A percentile compares a stretch with the other conserved stretches of the same genome.
These are phyloP conservation scores for Pitangus sulphuratus DNA, from an alignment of 2,797 vertebrate species.

Conservation along the genomic window DNA sequence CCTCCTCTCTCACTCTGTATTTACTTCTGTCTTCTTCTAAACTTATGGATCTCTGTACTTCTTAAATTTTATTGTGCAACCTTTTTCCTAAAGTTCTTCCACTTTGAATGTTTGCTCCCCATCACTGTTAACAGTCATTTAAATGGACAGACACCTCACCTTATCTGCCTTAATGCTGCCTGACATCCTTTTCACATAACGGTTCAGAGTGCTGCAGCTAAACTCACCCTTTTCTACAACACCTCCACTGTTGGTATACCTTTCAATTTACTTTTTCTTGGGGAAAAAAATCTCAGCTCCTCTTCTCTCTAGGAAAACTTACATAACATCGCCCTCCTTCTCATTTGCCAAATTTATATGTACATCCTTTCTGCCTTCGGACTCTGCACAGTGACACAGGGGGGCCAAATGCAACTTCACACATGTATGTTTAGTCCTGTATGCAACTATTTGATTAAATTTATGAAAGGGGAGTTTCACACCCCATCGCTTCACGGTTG, in stretches of 20 bases:
- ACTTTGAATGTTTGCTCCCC: not conserved
- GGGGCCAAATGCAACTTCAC: not conserved
- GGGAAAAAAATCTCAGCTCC: not conserved
- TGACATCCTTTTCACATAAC: not conserved
- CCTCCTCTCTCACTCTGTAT: not conserved
- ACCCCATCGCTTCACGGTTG: not conserved
- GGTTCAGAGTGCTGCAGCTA: not conserved
- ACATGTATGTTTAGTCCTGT: not conserved
- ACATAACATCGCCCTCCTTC: not conserved
- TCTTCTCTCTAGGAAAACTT: not conserved
- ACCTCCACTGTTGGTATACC: not conserved
- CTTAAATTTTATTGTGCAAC: not conserved
- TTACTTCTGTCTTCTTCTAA: not conserved
- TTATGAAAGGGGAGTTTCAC: accelerated
- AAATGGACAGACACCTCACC: not conserved
- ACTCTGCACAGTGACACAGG: not conserved
- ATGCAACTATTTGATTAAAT: too few species aligned
- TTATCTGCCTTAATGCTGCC: not conserved
- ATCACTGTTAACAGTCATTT: not conserved
- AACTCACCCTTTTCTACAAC: not conserved
- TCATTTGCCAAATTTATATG: not conserved
- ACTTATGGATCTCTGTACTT: not conserved
- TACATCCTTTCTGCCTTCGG: not conserved
- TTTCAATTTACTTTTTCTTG: not conserved
- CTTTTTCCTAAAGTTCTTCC: not conserved